Percentiles rank a stretch among this genome's conserved stretches.
phyloP scores from a whole-genome alignment of 2,113 vertebrate species.

The Albula goreensis region DNA sequence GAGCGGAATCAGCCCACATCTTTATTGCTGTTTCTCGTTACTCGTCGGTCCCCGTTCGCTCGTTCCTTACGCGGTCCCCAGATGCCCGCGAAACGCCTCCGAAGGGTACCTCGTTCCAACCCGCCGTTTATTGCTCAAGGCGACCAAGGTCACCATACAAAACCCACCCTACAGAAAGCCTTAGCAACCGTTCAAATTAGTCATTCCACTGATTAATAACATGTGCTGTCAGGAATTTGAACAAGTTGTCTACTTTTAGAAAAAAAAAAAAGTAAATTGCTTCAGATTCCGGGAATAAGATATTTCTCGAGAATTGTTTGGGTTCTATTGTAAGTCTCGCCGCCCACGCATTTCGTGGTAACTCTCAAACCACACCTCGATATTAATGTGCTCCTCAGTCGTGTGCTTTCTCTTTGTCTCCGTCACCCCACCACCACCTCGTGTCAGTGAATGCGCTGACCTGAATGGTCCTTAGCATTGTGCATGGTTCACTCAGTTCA shows the following conservation, averaged over 20 bases:
- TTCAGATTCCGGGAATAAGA: constrained; percentile 29
- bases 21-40: background rate
- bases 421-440: too few relatives aligned
- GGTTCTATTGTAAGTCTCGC: constrained; percentile 28
- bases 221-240: background rate
- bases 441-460: background rate
- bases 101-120: background rate
- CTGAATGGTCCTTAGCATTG: background rate
- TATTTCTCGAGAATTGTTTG: constrained; percentile 22
- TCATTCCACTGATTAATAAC: background rate
- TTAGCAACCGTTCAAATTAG: background rate
- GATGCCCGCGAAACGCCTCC: too few relatives aligned
- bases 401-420: background rate
- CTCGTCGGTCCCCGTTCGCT: background rate
- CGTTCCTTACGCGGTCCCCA: background rate
- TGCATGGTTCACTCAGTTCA: background rate
- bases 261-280: constrained; percentile 17
- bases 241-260: background rate
- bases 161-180: background rate
- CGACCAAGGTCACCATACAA: too few relatives aligned
- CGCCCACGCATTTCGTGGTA: constrained; percentile 21
- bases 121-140: too few relatives aligned
- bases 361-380: background rate
- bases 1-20: background rate
- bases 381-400: background rate